A percentile compares a stretch with the other conserved stretches of the same genome.
These are phyloP conservation scores for Brachypalpus laphriformis DNA, from an alignment of 2,888 invertebrate genomes.

Conservation along the genomic window DNA sequence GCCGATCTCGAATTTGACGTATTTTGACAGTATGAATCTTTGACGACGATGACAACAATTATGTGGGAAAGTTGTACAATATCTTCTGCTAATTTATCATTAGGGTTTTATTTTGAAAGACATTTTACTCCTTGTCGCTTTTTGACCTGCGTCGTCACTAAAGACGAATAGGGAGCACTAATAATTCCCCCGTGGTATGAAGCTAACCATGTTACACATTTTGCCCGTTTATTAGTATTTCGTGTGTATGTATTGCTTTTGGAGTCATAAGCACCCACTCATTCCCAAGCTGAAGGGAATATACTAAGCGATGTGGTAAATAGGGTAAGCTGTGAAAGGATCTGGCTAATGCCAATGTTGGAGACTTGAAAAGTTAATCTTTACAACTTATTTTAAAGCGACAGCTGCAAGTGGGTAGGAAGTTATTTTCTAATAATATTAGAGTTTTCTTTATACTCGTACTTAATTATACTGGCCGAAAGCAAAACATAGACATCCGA, in stretches of 20 bases:
- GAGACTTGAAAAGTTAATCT: not conserved
- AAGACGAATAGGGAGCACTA: not conserved
- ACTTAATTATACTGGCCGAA: constrained; percentile 4
- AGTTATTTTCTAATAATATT: not conserved
- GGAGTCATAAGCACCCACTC: not conserved
- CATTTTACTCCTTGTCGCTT: not conserved
- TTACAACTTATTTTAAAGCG: constrained; percentile 10
- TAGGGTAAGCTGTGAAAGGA: not conserved
- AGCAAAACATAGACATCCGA: not conserved
- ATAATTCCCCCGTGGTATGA: not conserved
- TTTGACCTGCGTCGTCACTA: not conserved
- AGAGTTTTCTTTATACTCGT: constrained; percentile 7
- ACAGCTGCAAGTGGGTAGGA: not conserved
- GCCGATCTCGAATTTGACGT: not conserved
- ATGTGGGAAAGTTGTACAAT: not conserved
- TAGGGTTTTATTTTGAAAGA: not conserved
- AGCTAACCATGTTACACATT: not conserved
- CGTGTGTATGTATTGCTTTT: constrained; percentile 8
- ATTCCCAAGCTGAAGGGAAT: not conserved
- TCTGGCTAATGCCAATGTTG: not conserved
- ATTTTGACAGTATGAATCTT: not conserved
- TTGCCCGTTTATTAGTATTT: not conserved
- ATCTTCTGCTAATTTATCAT: not conserved
- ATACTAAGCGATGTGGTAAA: not conserved
- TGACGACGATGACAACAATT: not conserved